These are phyloP conservation scores for Rhimphoctona megacephalus DNA, from an alignment of 2,888 invertebrate species.

Conservation along the genomic window DNA sequence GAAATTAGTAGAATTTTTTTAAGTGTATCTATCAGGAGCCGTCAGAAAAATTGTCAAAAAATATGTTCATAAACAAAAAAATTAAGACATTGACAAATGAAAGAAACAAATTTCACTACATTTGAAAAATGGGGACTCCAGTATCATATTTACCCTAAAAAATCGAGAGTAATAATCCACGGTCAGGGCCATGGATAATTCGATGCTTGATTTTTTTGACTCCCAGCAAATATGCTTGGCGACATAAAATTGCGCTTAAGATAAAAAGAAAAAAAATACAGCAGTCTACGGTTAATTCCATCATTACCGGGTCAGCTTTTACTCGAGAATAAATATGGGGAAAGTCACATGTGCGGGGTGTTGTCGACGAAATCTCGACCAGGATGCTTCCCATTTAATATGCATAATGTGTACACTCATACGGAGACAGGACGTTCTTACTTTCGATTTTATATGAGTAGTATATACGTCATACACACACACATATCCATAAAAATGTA, in stretches of 20 bases:
- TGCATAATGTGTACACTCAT: constrained; percentile 14
- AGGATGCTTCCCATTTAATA: constrained; percentile 52
- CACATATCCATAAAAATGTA: not conserved
- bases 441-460: constrained; percentile 26
- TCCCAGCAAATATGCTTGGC: not conserved
- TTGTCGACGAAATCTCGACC: constrained; percentile 54
- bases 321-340: constrained; percentile 24
- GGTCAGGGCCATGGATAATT: not conserved
- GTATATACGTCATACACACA: not conserved
- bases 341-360: constrained; percentile 38
- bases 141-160: not conserved
- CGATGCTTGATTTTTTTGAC: not conserved
- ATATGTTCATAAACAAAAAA: not conserved
- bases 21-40: not conserved
- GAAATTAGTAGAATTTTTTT: not conserved
- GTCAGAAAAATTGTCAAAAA: not conserved
- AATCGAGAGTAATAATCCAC: not conserved
- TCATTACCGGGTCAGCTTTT: constrained; percentile 57
- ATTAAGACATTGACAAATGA: not conserved
- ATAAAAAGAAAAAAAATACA: not conserved
- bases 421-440: constrained; percentile 40
- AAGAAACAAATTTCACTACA: not conserved
- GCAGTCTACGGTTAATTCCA: constrained; percentile 4
- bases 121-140: not conserved
- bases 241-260: not conserved